These are phyloP conservation scores for Ceyx margarethae DNA, from an alignment of 2,113 vertebrate genomes.

Conservation along the genomic window DNA sequence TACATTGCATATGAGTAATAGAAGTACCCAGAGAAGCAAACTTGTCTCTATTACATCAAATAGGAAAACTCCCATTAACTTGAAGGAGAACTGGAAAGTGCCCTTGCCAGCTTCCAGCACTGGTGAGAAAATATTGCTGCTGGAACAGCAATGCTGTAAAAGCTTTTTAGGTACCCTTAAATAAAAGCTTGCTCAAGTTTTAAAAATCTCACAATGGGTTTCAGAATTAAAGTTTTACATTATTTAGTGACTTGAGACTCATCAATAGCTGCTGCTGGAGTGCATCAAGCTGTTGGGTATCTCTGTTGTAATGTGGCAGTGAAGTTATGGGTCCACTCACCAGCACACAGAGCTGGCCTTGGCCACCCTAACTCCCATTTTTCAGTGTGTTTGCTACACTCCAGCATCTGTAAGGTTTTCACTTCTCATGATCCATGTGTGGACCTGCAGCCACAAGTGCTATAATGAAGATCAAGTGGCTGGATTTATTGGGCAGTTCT, in stretches of 20 bases:
- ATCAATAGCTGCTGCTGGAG: slow-evolving; percentile 15
- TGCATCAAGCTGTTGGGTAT: slow-evolving; percentile 18
- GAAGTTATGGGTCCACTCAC: background rate
- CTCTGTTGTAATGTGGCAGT: background rate
- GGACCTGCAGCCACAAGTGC: background rate
- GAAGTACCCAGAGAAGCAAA: background rate
- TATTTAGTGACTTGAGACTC: background rate
- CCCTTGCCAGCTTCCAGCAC: background rate
- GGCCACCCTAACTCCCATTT: background rate
- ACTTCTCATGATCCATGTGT: background rate
- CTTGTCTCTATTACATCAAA: background rate
- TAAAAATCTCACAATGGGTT: slow-evolving; percentile 11
- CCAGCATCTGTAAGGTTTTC: background rate
- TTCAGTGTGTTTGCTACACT: background rate
- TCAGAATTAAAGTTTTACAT: slow-evolving; percentile 24
- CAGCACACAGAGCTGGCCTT: slow-evolving; percentile 1
- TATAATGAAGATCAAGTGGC: background rate
- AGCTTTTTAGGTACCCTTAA: background rate
- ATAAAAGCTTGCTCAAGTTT: background rate
- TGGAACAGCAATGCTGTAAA: background rate
- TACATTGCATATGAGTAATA: background rate
- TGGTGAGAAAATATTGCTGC: background rate
- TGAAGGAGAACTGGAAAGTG: background rate
- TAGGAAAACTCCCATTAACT: background rate
- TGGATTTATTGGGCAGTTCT: background rate